Conservation (phyloP, 2,797 vertebrate species). For the Urosaurus nigricauda region DNA sequence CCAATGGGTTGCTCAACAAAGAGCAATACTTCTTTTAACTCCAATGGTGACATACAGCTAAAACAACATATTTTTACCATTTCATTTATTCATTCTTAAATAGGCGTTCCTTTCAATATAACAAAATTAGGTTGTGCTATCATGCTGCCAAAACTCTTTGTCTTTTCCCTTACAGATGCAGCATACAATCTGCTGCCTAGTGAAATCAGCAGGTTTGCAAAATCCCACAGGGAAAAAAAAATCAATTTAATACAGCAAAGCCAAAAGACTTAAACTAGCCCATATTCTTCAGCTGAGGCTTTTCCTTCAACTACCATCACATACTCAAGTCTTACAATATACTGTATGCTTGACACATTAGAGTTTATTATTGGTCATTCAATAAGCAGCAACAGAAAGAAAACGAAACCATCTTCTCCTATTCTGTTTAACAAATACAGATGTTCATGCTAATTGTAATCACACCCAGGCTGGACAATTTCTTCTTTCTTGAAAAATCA, state of each 20-base stretch:
- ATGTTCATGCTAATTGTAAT: not conserved
- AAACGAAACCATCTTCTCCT: not conserved
- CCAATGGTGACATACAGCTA: not conserved
- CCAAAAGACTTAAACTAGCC: not conserved
- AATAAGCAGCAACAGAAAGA: not conserved
- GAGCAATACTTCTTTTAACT: not conserved
- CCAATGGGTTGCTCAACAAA: not conserved
- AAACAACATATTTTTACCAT: not conserved
- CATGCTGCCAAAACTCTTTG: conserved; percentile 4
- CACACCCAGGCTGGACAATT: not conserved
- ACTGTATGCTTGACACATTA: not conserved
- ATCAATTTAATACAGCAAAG: not conserved
- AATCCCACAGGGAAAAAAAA: not conserved
- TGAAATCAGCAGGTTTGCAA: conserved; percentile 10
- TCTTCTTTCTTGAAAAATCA: not conserved
- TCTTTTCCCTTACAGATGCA: not conserved
- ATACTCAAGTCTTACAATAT: not conserved
- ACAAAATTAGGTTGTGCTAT: not conserved
- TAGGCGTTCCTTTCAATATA: not conserved
- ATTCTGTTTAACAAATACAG: not conserved
- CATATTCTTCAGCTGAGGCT: not conserved
- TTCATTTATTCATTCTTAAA: not conserved
- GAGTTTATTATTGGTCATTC: not conserved
- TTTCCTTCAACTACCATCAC: not conserved
- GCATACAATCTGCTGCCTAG: not conserved